Percentiles rank a stretch among this genome's conserved stretches.
Conservation (phyloP, 2,113 vertebrate species). For the Poeciliopsis retropinna region DNA sequence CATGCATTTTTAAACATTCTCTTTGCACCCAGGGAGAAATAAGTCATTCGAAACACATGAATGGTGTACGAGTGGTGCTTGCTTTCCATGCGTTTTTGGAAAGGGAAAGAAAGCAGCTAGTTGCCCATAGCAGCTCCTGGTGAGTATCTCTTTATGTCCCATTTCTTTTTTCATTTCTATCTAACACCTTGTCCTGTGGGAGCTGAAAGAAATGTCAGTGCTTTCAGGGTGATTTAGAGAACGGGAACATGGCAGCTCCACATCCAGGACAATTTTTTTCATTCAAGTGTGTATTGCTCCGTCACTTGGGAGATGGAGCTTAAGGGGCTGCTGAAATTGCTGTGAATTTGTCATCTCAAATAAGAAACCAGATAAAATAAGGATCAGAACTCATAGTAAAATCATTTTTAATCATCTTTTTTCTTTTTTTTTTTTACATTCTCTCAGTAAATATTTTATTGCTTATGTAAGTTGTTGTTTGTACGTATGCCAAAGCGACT, state of each 20-base stretch:
- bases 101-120: constrained; percentile 10
- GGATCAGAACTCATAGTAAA: neutral
- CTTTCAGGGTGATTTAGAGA: constrained; percentile 58
- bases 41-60: constrained; percentile 25
- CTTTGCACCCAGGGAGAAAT: constrained; percentile 29
- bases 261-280: constrained; percentile 55
- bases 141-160: constrained; percentile 35
- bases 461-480: neutral
- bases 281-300: constrained; percentile 12
- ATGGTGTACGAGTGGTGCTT: neutral
- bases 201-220: constrained; percentile 46
- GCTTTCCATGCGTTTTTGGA: constrained; percentile 1
- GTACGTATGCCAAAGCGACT: neutral
- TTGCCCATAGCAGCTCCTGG: constrained; percentile 23
- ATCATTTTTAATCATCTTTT: neutral
- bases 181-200: constrained; percentile 55
- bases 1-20: constrained; percentile 71
- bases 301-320: constrained; percentile 41
- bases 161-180: constrained; percentile 43
- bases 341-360: constrained; percentile 38
- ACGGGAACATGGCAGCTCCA: constrained; percentile 49
- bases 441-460: neutral
- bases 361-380: constrained; percentile 1
- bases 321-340: constrained; percentile 39
- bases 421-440: neutral